Evolutionary conservation across 2,888 invertebrate genomes (phyloP).

Genomic region (Aphidius colemani): DNA sequence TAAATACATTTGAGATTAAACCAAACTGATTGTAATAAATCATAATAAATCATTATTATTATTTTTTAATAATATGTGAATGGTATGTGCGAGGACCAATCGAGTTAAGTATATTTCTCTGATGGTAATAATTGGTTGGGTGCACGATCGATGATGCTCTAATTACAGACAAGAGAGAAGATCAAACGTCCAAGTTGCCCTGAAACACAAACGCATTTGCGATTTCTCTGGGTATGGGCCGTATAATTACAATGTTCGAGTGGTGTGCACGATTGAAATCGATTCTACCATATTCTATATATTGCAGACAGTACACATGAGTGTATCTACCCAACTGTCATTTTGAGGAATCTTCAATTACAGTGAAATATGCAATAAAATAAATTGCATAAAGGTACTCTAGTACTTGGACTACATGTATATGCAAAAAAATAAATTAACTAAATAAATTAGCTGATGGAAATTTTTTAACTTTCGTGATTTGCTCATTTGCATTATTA

Average conservation of each 20-base stretch:
- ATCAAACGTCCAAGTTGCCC: constrained; percentile 21
- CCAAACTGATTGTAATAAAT: no score
- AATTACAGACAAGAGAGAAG: constrained; percentile 20
- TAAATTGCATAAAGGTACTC: neutral
- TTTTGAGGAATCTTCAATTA: constrained; percentile 12
- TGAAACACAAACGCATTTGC: constrained; percentile 20
- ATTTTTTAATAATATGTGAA: no score
- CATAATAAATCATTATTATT: no score
- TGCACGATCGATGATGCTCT: constrained; percentile 16
- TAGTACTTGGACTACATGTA: no score
- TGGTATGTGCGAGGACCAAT: constrained; percentile 6
- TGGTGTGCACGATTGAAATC: constrained; percentile 17
- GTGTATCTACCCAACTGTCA: neutral
- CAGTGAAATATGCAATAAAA: constrained; percentile 15
- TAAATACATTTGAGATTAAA: no score
- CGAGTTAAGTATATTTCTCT: constrained; percentile 13
- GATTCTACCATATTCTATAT: constrained; percentile 16
- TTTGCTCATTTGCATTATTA: no score
- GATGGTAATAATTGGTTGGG: constrained; percentile 9
- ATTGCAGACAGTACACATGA: neutral
- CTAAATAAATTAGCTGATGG: no score
- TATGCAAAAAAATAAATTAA: no score
- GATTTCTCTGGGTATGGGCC: constrained; percentile 12
- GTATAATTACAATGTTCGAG: constrained; percentile 23
- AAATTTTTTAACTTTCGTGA: no score